Evolutionary conservation across 2,888 invertebrate species (phyloP), one percentile per base, ranked within the genome.

Genomic region (Caradrina kadenii): DNA sequence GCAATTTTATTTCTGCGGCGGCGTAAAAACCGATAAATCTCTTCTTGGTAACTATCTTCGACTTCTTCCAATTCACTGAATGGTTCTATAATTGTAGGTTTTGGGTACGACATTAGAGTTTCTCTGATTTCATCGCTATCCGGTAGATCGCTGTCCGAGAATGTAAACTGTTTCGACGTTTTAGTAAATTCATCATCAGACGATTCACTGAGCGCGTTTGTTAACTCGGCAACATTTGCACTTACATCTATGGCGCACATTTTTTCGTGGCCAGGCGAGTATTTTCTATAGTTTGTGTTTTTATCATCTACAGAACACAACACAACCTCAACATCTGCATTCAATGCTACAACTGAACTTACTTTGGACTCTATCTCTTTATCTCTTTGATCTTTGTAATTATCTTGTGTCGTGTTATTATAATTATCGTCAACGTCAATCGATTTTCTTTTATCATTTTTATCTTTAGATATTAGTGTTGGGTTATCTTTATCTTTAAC

Each of bases 101-200:
- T 89, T 6, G 79, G 59, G 54, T 74, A 78, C 7, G 82, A 62
- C 26, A 86, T 81, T 2, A 93, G 84, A 77, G 83, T 87, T n/a
- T 85, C 89, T 82, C 91, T 92, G 56, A 93, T 94, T 88, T 96
- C 94, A 84, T 94, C 93, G 69, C 92, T 94, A 61, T 89, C 87
- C 1, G 94, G 94, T 59, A 94, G 86, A 66, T 94, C 92, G 1
- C 87, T 90, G 21, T 90, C 87, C 76, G 91, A 88, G 58, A 93
- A 88, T 67, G 87, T 87, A 4, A 88, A 80, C 5, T 87, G 79
- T 21, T 83, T 82, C 19, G 86, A 72, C 83, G 93, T 94, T 83
- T 89, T 91, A 0, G 91, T 92, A 10, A 56, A 66, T 74, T 93
- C 93, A 7, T 86, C 50, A 75, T 94, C 93, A 0, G 93, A 92